These are phyloP conservation scores for Vulpes vulpes DNA, from an alignment of 2,113 vertebrate genomes.

Conservation along the genomic window DNA sequence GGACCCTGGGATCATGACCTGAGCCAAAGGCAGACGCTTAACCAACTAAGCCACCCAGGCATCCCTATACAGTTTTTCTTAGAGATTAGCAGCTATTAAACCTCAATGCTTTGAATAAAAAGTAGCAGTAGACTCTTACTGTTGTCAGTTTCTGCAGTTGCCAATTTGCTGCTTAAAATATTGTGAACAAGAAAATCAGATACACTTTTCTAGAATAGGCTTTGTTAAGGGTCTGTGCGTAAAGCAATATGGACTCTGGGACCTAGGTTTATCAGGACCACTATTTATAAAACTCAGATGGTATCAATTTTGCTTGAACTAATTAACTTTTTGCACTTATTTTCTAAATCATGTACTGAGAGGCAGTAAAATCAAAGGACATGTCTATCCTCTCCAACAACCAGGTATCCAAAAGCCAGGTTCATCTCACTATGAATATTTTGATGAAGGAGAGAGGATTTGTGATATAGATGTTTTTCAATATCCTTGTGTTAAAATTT, in stretches of 20 bases:
- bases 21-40: no score
- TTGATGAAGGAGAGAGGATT: not conserved
- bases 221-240: not conserved
- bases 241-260: not conserved
- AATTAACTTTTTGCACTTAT: not conserved
- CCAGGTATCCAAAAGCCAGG: not conserved
- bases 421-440: not conserved
- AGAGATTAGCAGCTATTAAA: slow-evolving; percentile 8
- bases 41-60: no score
- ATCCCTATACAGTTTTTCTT: not conserved
- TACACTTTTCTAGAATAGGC: not conserved
- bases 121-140: not conserved
- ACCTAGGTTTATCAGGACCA: not conserved
- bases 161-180: slow-evolving; percentile 45
- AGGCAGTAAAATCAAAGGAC: not conserved
- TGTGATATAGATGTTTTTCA: not conserved
- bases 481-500: not conserved
- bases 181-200: not conserved
- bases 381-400: not conserved
- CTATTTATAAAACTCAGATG: not conserved
- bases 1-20: no score
- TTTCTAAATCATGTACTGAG: not conserved
- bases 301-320: slow-evolving; percentile 15
- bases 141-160: not conserved
- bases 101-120: not conserved